These are phyloP conservation scores for Trachelus iudaicus DNA, from an alignment of 2,888 invertebrate species.

Conservation along the genomic window DNA sequence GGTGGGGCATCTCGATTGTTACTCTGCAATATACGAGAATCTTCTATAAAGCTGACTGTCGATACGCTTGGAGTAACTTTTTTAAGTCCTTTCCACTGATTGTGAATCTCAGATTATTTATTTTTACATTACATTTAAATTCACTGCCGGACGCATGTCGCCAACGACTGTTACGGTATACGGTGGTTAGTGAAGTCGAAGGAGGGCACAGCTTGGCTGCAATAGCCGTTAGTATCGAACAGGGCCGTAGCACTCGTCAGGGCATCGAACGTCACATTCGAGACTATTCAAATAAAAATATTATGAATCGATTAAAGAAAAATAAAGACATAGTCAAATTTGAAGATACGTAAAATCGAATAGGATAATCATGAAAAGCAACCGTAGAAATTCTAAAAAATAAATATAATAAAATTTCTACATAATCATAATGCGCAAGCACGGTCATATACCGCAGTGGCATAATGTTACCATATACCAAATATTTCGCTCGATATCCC, in stretches of 20 bases:
- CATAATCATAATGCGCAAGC: not conserved
- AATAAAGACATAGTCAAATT: not conserved
- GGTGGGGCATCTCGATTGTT: not conserved
- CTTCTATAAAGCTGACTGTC: not conserved
- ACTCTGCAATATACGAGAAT: not conserved
- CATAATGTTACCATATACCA: not conserved
- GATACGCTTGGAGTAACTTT: not conserved
- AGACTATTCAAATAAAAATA: not conserved
- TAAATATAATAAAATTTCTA: not conserved
- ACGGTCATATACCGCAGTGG: not conserved
- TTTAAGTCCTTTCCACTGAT: not conserved
- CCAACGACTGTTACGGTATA: not conserved
- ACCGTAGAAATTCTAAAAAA: not conserved
- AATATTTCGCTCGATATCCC: not conserved
- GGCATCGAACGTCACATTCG: not conserved
- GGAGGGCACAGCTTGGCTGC: not conserved
- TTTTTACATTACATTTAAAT: not conserved
- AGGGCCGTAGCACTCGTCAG: not conserved
- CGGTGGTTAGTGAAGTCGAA: not conserved
- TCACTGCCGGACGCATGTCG: not conserved
- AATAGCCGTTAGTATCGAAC: not conserved
- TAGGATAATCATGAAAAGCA: not conserved
- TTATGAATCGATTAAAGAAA: not conserved
- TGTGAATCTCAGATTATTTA: not conserved
- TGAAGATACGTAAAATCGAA: not conserved